Percentiles rank a stretch among this genome's conserved stretches.
These are phyloP conservation scores for Ammodytes dubius DNA, from an alignment of 2,113 vertebrate genomes.

Conservation along the genomic window DNA sequence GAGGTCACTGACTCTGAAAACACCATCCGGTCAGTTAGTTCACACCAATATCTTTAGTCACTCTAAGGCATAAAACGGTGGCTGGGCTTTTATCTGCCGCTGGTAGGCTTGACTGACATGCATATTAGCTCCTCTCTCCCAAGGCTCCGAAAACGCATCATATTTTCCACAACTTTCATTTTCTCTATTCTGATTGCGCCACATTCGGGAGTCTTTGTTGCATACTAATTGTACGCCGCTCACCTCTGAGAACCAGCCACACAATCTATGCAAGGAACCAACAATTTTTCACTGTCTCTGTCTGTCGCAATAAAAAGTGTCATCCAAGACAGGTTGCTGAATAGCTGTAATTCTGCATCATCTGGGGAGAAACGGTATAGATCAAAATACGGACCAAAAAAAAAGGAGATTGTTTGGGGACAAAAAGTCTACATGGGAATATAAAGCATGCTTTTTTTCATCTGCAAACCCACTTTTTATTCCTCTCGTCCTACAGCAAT, in stretches of 20 bases:
- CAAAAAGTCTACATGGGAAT: constrained; percentile 61
- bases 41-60: constrained; percentile 72
- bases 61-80: constrained; percentile 57
- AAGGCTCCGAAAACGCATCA: constrained; percentile 79
- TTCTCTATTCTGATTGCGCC: constrained; percentile 74
- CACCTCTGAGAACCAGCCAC: constrained; percentile 67
- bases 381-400: constrained; percentile 63
- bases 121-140: constrained; percentile 78
- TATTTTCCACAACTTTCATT: constrained; percentile 78
- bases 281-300: constrained; percentile 58
- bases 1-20: constrained; percentile 76
- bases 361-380: constrained; percentile 56
- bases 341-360: constrained; percentile 50
- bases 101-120: constrained; percentile 75
- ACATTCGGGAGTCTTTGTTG: constrained; percentile 70
- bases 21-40: constrained; percentile 74
- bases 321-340: constrained; percentile 51
- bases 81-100: constrained; percentile 66
- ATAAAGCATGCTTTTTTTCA: constrained; percentile 47
- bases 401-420: constrained; percentile 75
- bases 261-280: constrained; percentile 33
- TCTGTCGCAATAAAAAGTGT: constrained; percentile 59
- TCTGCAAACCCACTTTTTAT: constrained; percentile 56
- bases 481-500: constrained; percentile 13
- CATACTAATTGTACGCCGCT: constrained; percentile 77